These are phyloP conservation scores for Psilopogon haemacephalus DNA, from an alignment of 2,113 vertebrate genomes.

Conservation along the genomic window DNA sequence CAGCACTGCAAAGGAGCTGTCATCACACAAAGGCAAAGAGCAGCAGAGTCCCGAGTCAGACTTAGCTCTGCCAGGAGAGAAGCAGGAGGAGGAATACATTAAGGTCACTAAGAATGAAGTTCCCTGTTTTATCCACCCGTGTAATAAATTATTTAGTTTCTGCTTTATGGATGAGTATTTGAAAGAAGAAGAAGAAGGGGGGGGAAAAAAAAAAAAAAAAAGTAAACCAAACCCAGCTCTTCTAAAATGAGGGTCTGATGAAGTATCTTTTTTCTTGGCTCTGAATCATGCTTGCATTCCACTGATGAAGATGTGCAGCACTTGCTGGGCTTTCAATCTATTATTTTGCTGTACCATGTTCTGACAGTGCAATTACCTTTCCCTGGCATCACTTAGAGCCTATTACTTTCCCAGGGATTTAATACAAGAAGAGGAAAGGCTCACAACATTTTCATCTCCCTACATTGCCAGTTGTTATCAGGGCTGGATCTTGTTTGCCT, in stretches of 20 bases:
- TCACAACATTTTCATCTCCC: neutral
- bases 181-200: constrained; percentile 40
- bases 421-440: neutral
- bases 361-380: constrained; percentile 56
- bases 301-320: constrained; percentile 55
- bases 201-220: too few relatives aligned
- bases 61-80: neutral
- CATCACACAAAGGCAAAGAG: neutral
- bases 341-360: constrained; percentile 24
- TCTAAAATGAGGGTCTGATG: constrained; percentile 47
- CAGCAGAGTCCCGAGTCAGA: neutral
- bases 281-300: constrained; percentile 38
- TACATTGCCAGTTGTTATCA: neutral
- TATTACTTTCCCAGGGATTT: neutral
- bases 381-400: constrained; percentile 38
- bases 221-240: neutral
- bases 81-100: constrained; percentile 61
- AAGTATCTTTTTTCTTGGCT: constrained; percentile 54
- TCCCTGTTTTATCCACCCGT: constrained; percentile 39
- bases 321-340: constrained; percentile 46
- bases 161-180: constrained; percentile 43
- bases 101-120: constrained; percentile 36
- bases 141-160: constrained; percentile 50
- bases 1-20: neutral
- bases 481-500: neutral